Base-by-base conservation (phyloP, 1,140 invertebrate genomes). In the Trichonephila clavipes region DNA sequence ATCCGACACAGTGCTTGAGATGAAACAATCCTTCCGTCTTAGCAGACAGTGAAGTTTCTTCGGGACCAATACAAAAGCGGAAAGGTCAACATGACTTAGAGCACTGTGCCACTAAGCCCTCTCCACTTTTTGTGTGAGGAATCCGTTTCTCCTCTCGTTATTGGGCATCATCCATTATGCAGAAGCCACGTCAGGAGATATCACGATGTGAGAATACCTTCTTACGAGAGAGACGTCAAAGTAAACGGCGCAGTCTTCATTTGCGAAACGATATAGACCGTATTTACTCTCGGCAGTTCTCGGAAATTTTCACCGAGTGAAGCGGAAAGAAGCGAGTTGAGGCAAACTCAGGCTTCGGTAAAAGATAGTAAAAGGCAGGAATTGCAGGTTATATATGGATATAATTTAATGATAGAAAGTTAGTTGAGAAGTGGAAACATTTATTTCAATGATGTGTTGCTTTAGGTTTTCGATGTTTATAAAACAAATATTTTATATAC, bases 151-250 rank as follows among this genome's bases (percentile, higher is more conserved):
- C 24, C 59, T 59, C 28, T 90, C 28, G n/a, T 90, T 90, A 90
- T 81, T 90, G 44, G 21, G n/a, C 62, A 58, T 61, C 88, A 90
- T 90, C 88, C 69, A 90, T 90, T 81, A 90, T 90, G 88, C 88
- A 90, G 69, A 12, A 90, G 88, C 51, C 66, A 59, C 88, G 72
- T 90, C 88, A 90, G 72, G 88, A 77, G n/a, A 77, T 40, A 69
- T 90, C 69, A 81, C n/a, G 44, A 59, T 18, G 16, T 19, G 66
- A 72, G 88, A 90, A 81, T 69, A 90, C 51, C 88, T 61, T 90
- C 51, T 81, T 10, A 5, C 5, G 72, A 69, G 64, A 88, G 44
- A 88, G 62, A 69, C 87, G 40, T 88, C 87, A 69, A 58, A 88
- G 87, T 58, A 83, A 83, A 59, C 40, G 82, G 44, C 72, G 18